Evolutionary conservation across 92 coral and sea anemone genomes (phyloP), one percentile per base, ranked within the genome.

Genomic region (Epizoanthus scotinus): DNA sequence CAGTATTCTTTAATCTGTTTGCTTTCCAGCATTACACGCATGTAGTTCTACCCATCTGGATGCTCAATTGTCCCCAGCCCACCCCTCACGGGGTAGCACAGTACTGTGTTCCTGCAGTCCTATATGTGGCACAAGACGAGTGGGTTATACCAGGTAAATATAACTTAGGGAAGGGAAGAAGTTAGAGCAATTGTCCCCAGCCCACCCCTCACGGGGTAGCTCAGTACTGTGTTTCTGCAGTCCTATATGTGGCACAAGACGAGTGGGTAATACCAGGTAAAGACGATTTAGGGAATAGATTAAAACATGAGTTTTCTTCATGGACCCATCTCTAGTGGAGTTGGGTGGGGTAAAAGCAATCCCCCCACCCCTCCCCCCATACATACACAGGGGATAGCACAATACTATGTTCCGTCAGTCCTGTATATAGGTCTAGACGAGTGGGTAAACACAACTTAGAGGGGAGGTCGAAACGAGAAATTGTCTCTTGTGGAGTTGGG

Each of bases 211-310:
- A 79, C 72, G 98, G 98, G 17, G 97, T 94, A 4, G 96, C 96
- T 8, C 98, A 94, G 87, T 90, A 87, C 83, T 94, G 98, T 89
- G 94, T 94, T 15, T 92, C 98, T 18, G 97, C 98, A 52, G 90
- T 94, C 68, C 82, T 86, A 62, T 94, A 94, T 77, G 86, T 91
- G 40, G 98, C 96, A 42, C 94, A 91, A 75, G 90, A 91, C 52
- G 89, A 89, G 31, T 94, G 98, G 98, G 72, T 87, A 44, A 71
- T 74, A 14, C 58, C 87, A 47, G 98, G 98, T 94, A 83, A 56
- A 31, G 67, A 50, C 28, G 55, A 28, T 36, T 38, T 34, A 34
- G 40, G 40, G 40, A 6, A 34, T 5, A 34, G 40, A 6, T 3
- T 6, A 34, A 3, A 2, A 34, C 40, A 34, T 3, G 40, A 34